Conservation (phyloP, 2,888 invertebrate genomes). For the Rhogogaster chlorosoma region DNA sequence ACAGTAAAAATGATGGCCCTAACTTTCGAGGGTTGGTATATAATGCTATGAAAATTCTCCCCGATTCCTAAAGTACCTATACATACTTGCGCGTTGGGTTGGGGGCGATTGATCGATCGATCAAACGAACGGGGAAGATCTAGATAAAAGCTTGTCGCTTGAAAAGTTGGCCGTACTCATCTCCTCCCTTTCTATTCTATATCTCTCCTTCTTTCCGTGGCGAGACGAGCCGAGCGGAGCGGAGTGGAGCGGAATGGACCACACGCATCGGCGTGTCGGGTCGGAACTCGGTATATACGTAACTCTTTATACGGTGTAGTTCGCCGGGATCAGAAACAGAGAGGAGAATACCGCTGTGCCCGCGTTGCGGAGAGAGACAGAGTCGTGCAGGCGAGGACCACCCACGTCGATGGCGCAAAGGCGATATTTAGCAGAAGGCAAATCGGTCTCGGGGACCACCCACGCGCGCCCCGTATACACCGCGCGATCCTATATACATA, state of each 20-base stretch:
- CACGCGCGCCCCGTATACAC: slow-evolving; percentile 65
- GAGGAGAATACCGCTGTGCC: slow-evolving; percentile 19
- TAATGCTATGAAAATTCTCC: background rate
- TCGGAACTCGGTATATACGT: slow-evolving; percentile 48
- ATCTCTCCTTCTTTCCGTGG: slow-evolving; percentile 39
- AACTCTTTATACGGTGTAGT: slow-evolving; percentile 52
- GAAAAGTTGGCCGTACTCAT: slow-evolving; percentile 51
- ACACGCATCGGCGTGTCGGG: slow-evolving; percentile 50
- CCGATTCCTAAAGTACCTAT: background rate
- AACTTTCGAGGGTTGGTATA: background rate
- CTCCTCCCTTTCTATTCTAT: slow-evolving; percentile 55
- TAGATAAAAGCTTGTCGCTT: slow-evolving; percentile 63
- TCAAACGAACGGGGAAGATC: slow-evolving; percentile 68
- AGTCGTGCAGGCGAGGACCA: slow-evolving; percentile 64
- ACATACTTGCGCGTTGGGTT: background rate
- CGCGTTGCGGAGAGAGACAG: slow-evolving; percentile 24
- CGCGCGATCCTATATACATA: slow-evolving; percentile 46
- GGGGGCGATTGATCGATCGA: slow-evolving; percentile 66
- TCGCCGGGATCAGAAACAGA: slow-evolving; percentile 45
- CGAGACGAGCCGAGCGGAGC: slow-evolving; percentile 38
- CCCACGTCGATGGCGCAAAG: slow-evolving; percentile 76
- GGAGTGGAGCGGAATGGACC: slow-evolving; percentile 44
- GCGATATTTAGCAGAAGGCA: slow-evolving; percentile 77
- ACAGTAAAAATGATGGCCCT: background rate
- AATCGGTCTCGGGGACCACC: slow-evolving; percentile 74